Evolutionary conservation across 2,888 invertebrate genomes (phyloP).

Genomic region (Pediacus dermestoides): DNA sequence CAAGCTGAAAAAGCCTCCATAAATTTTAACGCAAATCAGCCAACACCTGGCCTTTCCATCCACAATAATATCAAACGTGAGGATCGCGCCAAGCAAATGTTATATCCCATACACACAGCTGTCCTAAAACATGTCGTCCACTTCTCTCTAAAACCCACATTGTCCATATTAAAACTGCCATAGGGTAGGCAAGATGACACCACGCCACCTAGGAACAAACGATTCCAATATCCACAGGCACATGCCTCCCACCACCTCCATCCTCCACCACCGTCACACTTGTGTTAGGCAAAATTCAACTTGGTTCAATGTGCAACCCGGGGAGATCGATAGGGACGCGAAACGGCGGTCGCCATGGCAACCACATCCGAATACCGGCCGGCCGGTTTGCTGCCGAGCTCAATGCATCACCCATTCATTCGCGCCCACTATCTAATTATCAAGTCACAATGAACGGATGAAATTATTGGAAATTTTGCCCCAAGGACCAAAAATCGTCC

Average conservation of each 20-base stretch:
- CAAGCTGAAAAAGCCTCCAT: too few relatives aligned
- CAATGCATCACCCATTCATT: too few relatives aligned
- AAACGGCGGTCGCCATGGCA: conserved; percentile 34
- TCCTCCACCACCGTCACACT: conserved; percentile 13
- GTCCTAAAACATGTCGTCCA: conserved; percentile 4
- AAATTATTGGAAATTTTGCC: too few relatives aligned
- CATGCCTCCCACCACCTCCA: conserved; percentile 6
- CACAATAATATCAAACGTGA: conserved; percentile 5
- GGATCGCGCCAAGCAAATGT: conserved; percentile 7
- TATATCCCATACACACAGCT: conserved; percentile 5
- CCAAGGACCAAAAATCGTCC: too few relatives aligned
- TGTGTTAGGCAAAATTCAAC: too few relatives aligned
- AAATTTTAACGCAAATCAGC: conserved; percentile 1
- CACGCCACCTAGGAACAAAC: background rate
- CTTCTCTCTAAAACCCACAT: background rate
- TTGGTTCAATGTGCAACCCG: conserved; percentile 10
- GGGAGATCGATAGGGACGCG: conserved; percentile 35
- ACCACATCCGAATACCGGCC: conserved; percentile 32
- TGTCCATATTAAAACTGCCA: background rate
- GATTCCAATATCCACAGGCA: background rate
- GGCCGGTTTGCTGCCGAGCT: conserved; percentile 12
- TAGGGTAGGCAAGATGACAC: background rate
- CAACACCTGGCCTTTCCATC: conserved; percentile 6
- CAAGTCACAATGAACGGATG: too few relatives aligned
- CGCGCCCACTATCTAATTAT: too few relatives aligned